Base-by-base conservation (phyloP, 1,140 invertebrate species). In the Drosophila leontia region DNA sequence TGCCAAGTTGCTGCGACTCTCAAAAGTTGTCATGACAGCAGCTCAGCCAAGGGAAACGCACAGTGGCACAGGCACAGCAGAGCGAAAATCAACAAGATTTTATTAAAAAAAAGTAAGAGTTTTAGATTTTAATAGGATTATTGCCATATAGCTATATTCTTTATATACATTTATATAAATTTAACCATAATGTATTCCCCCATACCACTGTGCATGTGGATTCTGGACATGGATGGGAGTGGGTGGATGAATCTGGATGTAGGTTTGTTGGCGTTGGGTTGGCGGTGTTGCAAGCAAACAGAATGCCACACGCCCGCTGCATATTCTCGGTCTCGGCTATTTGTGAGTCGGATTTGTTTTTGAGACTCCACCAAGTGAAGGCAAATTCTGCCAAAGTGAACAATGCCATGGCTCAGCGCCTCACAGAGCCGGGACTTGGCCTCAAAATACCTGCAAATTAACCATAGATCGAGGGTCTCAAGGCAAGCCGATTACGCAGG, bases 21-120 rank as follows among this genome's bases (percentile, higher is more conserved):
- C 44, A 58, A 57, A 72, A 60, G 53, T 72, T 72, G 37, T 57
- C 67, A 72, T 72, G 70, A 34, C 70, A 72, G 53, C 67, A 11
- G 8, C 15, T 23, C 23, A 11, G 15, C n/a, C 15, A 19, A 0
- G 26, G 47, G n/a, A 42, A 32, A 34, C 2, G 62, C 34, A 70
- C 67, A 47, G 67, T 70, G 67, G 48, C 4, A 5, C 26, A 29
- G 26, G 0, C 4, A 29, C 26, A 7, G 3, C 0, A 5, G 1
- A 17, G 8, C 7, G 5, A 8, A 29, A 17, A 15, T 23, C 2
- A 0, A 57, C 0, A 7, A 11, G 2, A 58, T 9, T 29, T 29
- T 0, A 19, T 44, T 6, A 11, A 1, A 2, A 9, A 11, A 48
- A 26, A 15, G 7, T 15, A 15, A 26, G 7, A 9, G 13, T 0